phyloP scores from a whole-genome alignment of 2,888 invertebrate species.

The Macrophya alboannulata region DNA sequence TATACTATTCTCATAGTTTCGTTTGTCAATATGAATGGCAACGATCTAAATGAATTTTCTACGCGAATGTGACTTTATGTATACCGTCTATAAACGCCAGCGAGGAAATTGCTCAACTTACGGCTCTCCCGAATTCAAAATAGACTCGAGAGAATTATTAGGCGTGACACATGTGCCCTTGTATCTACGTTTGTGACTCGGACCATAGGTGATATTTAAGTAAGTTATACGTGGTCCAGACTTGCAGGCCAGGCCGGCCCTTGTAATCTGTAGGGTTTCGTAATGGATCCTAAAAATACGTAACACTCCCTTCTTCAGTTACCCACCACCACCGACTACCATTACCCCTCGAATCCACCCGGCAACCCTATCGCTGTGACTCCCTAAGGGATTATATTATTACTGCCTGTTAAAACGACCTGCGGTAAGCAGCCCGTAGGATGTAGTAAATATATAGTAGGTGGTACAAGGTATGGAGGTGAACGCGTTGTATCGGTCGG shows the following conservation, averaged over 20 bases:
- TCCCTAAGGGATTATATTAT: constrained; percentile 47
- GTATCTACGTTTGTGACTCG: not conserved
- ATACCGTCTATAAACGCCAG: not conserved
- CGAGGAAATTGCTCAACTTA: not conserved
- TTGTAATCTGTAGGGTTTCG: constrained; percentile 50
- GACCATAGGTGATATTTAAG: constrained; percentile 28
- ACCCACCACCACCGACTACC: constrained; percentile 27
- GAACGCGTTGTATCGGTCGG: constrained; percentile 30
- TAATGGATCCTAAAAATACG: constrained; percentile 51
- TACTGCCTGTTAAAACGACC: constrained; percentile 45
- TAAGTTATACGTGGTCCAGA: constrained; percentile 10
- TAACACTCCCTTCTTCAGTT: constrained; percentile 42
- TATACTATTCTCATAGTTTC: not conserved
- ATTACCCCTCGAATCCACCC: constrained; percentile 31
- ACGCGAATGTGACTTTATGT: not conserved
- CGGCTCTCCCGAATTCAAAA: not conserved
- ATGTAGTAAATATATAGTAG: constrained; percentile 30
- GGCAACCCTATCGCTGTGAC: constrained; percentile 6
- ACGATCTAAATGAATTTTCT: constrained; percentile 17
- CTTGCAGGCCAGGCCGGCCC: not conserved
- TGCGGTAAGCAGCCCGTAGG: constrained; percentile 44
- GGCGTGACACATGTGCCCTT: constrained; percentile 1
- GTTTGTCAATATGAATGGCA: constrained; percentile 6
- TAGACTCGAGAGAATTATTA: not conserved
- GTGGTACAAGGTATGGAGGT: constrained; percentile 1